Evolutionary conservation across 2,797 vertebrate genomes (phyloP).

Genomic region (Sphaeramia orbicularis): DNA sequence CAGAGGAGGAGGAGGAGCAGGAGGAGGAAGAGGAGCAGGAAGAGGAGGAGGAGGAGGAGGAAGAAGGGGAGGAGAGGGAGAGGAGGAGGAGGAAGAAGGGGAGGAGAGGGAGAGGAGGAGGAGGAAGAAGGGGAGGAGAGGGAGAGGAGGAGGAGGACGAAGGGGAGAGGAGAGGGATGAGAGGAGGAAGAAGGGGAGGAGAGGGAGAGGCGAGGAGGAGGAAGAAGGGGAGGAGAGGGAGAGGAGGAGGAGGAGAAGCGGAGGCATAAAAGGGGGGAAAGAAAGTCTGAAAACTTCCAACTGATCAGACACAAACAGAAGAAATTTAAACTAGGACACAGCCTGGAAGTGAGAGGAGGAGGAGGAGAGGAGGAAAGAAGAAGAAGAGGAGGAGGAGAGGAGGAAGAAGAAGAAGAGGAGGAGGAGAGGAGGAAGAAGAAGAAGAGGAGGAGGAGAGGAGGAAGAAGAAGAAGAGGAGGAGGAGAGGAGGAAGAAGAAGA

Average conservation of each 20-base stretch:
- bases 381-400: slow-evolving; percentile 1
- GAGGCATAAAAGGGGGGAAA: slow-evolving; percentile 14
- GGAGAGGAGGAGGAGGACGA: slow-evolving; percentile 13
- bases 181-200: slow-evolving; percentile 16
- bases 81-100: background rate
- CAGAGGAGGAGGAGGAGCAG: slow-evolving; percentile 56
- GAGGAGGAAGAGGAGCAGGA: slow-evolving; percentile 26
- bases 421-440: slow-evolving; percentile 21
- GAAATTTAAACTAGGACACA: slow-evolving; percentile 75
- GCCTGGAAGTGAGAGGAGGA: slow-evolving; percentile 56
- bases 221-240: too few relatives aligned
- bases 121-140: slow-evolving; percentile 27
- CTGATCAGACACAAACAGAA: slow-evolving; percentile 63
- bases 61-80: slow-evolving; percentile 15
- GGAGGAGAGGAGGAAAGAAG: slow-evolving; percentile 8
- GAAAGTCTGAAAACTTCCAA: slow-evolving; percentile 49
- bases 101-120: slow-evolving; percentile 6
- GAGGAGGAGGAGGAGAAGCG: too few relatives aligned
- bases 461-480: too few relatives aligned
- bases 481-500: too few relatives aligned
- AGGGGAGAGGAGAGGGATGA: slow-evolving; percentile 23
- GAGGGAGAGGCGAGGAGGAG: background rate
- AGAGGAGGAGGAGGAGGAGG: slow-evolving; percentile 28
- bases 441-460: too few relatives aligned
- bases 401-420: slow-evolving; percentile 18